Evolutionary conservation across 1,140 invertebrate genomes (phyloP), one percentile per base, ranked within the genome.

Genomic region (Trichoplusia ni): DNA sequence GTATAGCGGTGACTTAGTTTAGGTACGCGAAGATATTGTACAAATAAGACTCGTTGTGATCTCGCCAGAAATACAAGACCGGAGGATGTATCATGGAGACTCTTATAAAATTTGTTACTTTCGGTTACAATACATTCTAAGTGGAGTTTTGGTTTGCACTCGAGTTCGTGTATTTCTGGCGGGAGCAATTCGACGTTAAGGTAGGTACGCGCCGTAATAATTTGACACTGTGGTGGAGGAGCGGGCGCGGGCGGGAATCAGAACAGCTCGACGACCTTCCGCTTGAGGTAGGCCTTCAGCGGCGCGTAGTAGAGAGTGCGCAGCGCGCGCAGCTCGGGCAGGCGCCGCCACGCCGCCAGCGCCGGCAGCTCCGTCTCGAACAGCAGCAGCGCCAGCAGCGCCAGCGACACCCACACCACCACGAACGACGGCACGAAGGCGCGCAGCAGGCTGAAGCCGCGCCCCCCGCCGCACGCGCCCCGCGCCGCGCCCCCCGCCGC

Each of bases 251-350:
- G 19, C n/a, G 40, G 37, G 54, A 74, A 90, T 91, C 89, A 91
- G 71, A 91, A 92, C 61, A 92, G 75, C 53, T 91, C 89, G 4
- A 91, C 73, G 3, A 91, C 73, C 60, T 89, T 91, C 53, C 76
- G 74, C 76, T 91, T 92, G 56, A 95, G 84, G 87, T 95, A 96
- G 68, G 96, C 93, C 87, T 96, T 97, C 16, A 95, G 91, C 4
- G 96, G 96, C 77, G 95, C 93, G 86, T 97, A 97, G 82, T 97
- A 96, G 75, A 96, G 94, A 75, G 94, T 93, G 64, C 94, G 93
- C 38, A 97, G 91, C 44, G 94, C 93, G 19, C 95, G 92, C 87
- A 97, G 94, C 90, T 97, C 95, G 11, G 96, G 96, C 73, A 94
- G 93, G 73, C 94, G 93, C n/a, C 95, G 92, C 37, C 97, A 77